These are phyloP conservation scores for Tetheella fluctuosa DNA, from an alignment of 2,888 invertebrate genomes.

Conservation along the genomic window DNA sequence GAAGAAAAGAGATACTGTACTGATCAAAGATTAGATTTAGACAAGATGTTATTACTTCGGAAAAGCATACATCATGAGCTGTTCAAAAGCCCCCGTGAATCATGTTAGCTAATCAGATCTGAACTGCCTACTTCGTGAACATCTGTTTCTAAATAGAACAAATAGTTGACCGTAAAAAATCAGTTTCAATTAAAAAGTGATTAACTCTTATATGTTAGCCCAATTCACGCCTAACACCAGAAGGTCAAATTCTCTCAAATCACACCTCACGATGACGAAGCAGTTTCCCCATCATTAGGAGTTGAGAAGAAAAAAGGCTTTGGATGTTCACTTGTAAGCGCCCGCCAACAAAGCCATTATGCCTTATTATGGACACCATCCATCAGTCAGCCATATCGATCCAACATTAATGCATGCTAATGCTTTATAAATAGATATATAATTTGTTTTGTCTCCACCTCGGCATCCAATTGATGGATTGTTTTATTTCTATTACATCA, in stretches of 20 bases:
- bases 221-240: slow-evolving; percentile 72
- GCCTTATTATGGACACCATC: slow-evolving; percentile 81
- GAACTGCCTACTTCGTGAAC: slow-evolving; percentile 12
- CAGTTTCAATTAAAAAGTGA: slow-evolving; percentile 68
- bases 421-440: slow-evolving; percentile 83
- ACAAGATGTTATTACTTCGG: not conserved
- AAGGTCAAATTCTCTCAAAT: slow-evolving; percentile 69
- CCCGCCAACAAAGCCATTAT: slow-evolving; percentile 82
- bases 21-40: too few species aligned
- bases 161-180: slow-evolving; percentile 41
- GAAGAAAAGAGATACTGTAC: not conserved
- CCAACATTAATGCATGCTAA: slow-evolving; percentile 82
- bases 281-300: slow-evolving; percentile 77
- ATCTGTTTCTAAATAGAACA: slow-evolving; percentile 26
- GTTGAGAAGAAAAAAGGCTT: slow-evolving; percentile 72
- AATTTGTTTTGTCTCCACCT: slow-evolving; percentile 83
- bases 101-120: slow-evolving; percentile 12
- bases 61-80: not conserved
- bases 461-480: slow-evolving; percentile 76
- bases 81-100: not conserved
- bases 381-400: slow-evolving; percentile 82
- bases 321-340: slow-evolving; percentile 71
- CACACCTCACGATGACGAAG: slow-evolving; percentile 71
- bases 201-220: slow-evolving; percentile 63
- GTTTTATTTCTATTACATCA: slow-evolving; percentile 71